These are phyloP conservation scores for Pseudochaenichthys georgianus DNA, from an alignment of 2,797 vertebrate genomes.

Conservation along the genomic window DNA sequence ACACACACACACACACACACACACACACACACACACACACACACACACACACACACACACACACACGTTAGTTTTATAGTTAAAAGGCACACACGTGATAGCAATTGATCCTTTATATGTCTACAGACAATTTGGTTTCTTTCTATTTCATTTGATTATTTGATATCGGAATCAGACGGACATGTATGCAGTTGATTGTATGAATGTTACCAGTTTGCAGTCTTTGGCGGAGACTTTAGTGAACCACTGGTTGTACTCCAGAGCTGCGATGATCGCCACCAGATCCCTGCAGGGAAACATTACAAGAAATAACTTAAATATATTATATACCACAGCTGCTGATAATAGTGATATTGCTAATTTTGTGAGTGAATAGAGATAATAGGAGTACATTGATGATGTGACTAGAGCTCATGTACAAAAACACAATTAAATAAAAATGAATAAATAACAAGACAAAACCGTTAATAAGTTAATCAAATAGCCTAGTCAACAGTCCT, in stretches of 20 bases:
- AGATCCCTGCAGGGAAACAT: conserved; percentile 88
- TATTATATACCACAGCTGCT: background rate
- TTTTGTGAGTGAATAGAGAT: background rate
- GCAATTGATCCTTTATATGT: no score
- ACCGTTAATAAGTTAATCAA: background rate
- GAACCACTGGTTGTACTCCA: conserved; percentile 98
- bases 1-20: background rate
- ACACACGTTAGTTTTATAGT: no score
- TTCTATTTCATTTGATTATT: no score
- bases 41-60: no score
- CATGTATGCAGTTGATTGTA: background rate
- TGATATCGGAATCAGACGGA: no score
- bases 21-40: no score
- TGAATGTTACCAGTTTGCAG: conserved; percentile 89
- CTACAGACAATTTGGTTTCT: background rate
- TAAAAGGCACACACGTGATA: no score
- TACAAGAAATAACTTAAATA: background rate
- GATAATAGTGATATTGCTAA: no score
- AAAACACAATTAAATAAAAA: background rate
- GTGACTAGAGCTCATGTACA: background rate
- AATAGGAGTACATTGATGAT: background rate
- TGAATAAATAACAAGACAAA: no score
- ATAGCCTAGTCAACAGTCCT: no score
- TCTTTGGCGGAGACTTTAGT: conserved; percentile 94
- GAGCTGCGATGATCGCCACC: conserved; percentile 91